Conservation (phyloP, 2,888 invertebrate genomes). For the Atrina japonica region DNA sequence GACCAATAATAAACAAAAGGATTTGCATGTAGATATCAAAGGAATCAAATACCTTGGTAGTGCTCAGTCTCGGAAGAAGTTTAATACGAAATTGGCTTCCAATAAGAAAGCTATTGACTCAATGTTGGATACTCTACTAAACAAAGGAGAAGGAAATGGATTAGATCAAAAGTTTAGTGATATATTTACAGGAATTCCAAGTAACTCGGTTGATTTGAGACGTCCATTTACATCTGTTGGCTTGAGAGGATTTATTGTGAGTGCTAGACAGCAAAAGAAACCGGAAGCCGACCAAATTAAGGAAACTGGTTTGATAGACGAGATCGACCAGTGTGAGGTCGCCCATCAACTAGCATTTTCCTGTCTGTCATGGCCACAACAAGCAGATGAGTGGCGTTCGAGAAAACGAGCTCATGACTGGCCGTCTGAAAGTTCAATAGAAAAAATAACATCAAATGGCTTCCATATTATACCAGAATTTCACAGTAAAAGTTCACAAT, state of each 20-base stretch:
- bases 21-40: conserved; percentile 30
- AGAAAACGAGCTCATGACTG: conserved; percentile 57
- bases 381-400: conserved; percentile 53
- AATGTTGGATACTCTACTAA: conserved; percentile 34
- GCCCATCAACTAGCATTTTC: conserved; percentile 55
- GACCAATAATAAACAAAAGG: conserved; percentile 26
- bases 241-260: conserved; percentile 32
- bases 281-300: conserved; percentile 2
- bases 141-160: conserved; percentile 31
- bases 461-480: conserved; percentile 60
- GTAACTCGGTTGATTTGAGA: conserved; percentile 25
- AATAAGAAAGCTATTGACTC: conserved; percentile 43
- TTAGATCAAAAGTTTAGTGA: conserved; percentile 42
- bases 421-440: conserved; percentile 56
- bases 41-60: conserved; percentile 39
- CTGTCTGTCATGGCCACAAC: conserved; percentile 59
- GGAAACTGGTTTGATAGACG: conserved; percentile 31
- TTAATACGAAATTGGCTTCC: conserved; percentile 20
- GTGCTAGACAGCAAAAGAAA: conserved; percentile 28
- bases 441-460: conserved; percentile 50
- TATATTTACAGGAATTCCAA: conserved; percentile 39
- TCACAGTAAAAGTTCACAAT: conserved; percentile 51
- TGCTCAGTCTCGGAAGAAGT: conserved; percentile 24
- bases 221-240: conserved; percentile 39
- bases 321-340: conserved; percentile 41